Base-by-base conservation (phyloP, 2,113 vertebrate genomes). In the Calidris pugnax region DNA sequence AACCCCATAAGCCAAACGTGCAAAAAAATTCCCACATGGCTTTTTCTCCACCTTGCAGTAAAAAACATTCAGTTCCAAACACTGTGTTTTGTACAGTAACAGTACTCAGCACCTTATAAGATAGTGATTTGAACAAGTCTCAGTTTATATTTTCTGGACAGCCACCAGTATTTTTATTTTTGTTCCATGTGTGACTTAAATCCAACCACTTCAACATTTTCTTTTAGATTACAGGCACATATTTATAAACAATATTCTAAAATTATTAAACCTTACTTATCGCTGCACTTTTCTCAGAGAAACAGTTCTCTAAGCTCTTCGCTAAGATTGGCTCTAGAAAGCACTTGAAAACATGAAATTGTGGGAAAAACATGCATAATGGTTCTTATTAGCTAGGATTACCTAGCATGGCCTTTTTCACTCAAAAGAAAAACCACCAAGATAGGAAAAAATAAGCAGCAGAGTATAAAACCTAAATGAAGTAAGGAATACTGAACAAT, bases 61-160 rank as follows among this genome's bases (percentile, higher is more conserved):
- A 93, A 75, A 76, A 64, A 60, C 48, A 85, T 24, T 55, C 47
- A 15, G 8, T 71, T 95, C 71, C 32, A 91, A 84, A 90, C 9
- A 63, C 17, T 41, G 67, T 11, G 26, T 85, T 95, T 68, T 66
- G 45, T 28, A 59, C n/a, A 56, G 60, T 85, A 85, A 91, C 13
- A 83, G 35, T 63, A 39, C 45, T 45, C 24, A 88, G 56, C 35
- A 97, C 75, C 59, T 93, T 87, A 87, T 85, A 94, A 95, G 80
- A 64, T 0, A 87, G 47, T 59, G 26, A 93, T 62, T 37, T 43
- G 9, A 96, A 82, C 78, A 96, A 94, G 87, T 62, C 79, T 95
- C 87, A 80, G 57, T 85, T 90, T 97, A 18, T 37, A 67, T 55
- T 71, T 69, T 79, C 60, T 50, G 27, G 47, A 57, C 9, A 93